Evolutionary conservation across 2,113 vertebrate genomes (phyloP).

Genomic region (Etheostoma spectabile): DNA sequence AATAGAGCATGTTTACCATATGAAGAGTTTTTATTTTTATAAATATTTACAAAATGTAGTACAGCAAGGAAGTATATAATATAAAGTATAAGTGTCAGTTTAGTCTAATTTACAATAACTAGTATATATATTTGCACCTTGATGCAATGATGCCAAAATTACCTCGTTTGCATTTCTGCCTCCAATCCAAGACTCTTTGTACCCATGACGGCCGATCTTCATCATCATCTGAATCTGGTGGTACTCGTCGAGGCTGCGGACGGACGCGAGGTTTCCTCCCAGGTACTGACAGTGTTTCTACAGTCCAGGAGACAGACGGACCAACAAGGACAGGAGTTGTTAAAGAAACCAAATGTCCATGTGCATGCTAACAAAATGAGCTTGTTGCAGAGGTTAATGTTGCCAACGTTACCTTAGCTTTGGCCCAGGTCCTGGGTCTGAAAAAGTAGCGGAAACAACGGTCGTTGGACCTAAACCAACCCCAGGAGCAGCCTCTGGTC

Average conservation of each 20-base stretch:
- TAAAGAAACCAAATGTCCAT: not conserved
- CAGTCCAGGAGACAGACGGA: not conserved
- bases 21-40: not conserved
- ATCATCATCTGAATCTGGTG: not conserved
- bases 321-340: not conserved
- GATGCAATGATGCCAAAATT: not conserved
- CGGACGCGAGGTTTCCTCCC: not conserved
- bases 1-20: not conserved
- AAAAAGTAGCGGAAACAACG: not conserved
- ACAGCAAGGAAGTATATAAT: no score
- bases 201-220: accelerated
- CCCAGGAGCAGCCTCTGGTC: not conserved
- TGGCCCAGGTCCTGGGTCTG: not conserved
- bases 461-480: not conserved
- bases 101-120: not conserved
- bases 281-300: not conserved
- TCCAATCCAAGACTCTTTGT: not conserved
- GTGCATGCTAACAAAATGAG: not conserved
- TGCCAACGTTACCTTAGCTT: not conserved
- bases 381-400: not conserved
- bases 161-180: conserved; percentile 2
- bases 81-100: not conserved
- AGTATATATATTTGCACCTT: not conserved
- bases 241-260: not conserved
- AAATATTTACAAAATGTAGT: not conserved